These are phyloP conservation scores for Eilema griseolum DNA, from an alignment of 2,888 invertebrate species.

Conservation along the genomic window DNA sequence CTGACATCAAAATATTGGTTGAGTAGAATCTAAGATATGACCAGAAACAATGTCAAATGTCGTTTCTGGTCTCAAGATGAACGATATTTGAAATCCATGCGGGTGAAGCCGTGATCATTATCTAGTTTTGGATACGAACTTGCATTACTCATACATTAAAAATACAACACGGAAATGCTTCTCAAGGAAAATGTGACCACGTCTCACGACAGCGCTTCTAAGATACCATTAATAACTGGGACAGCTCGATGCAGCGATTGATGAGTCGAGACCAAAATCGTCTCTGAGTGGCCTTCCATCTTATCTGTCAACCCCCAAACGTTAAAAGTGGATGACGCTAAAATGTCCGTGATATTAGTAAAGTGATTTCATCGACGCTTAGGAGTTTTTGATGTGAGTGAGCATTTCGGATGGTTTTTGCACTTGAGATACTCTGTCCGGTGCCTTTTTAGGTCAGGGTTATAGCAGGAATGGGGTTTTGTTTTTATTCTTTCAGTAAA, in stretches of 20 bases:
- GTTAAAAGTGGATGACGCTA: not conserved
- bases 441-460: slow-evolving; percentile 8
- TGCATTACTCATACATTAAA: not conserved
- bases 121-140: not conserved
- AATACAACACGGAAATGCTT: slow-evolving; percentile 3
- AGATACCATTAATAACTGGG: slow-evolving; percentile 39
- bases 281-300: slow-evolving; percentile 34
- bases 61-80: too few relatives aligned
- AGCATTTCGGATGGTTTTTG: slow-evolving; percentile 10
- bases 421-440: slow-evolving; percentile 11
- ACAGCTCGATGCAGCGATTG: slow-evolving; percentile 46
- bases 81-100: too few relatives aligned
- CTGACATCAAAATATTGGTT: too few relatives aligned
- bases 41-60: too few relatives aligned
- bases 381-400: slow-evolving; percentile 21
- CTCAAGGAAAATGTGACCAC: slow-evolving; percentile 22
- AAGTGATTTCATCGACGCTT: slow-evolving; percentile 37
- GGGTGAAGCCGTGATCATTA: not conserved
- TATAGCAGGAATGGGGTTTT: not conserved
- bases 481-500: not conserved
- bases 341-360: slow-evolving; percentile 20
- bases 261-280: slow-evolving; percentile 27
- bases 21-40: too few relatives aligned
- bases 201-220: slow-evolving; percentile 18
- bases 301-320: slow-evolving; percentile 29